These are phyloP conservation scores for Drosophila falleni DNA, from an alignment of 2,888 invertebrate genomes.

Conservation along the genomic window DNA sequence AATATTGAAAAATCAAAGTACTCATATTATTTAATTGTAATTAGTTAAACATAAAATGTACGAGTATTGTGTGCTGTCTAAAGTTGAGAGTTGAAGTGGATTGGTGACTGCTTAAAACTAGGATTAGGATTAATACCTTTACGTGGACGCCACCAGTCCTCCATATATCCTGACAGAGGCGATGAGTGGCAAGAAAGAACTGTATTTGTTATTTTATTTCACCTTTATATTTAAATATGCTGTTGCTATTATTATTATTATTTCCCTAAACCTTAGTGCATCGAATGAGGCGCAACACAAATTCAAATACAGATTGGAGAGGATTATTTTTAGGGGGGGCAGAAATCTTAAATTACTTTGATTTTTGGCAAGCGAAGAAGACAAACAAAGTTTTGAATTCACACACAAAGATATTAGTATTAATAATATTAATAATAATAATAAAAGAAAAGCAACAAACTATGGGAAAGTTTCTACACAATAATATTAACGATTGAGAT, in stretches of 20 bases:
- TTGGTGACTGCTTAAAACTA: constrained; percentile 60
- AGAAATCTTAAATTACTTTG: not conserved
- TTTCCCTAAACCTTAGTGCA: constrained; percentile 35
- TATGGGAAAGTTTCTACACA: constrained; percentile 68
- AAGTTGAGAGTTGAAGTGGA: constrained; percentile 27
- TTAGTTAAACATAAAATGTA: not conserved
- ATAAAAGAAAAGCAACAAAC: constrained; percentile 54
- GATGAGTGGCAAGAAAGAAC: constrained; percentile 92
- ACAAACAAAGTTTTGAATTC: constrained; percentile 24
- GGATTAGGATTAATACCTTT: constrained; percentile 92
- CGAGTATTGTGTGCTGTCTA: constrained; percentile 50
- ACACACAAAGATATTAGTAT: constrained; percentile 23
- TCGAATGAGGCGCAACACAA: constrained; percentile 39
- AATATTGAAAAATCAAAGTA: constrained; percentile 5
- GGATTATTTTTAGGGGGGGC: not conserved
- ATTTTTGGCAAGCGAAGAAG: constrained; percentile 35
- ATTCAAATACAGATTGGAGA: not conserved
- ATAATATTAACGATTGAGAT: constrained; percentile 9
- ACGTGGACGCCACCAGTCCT: constrained; percentile 98
- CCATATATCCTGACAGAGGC: constrained; percentile 98
- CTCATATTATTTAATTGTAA: not conserved
- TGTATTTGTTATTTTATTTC: constrained; percentile 86
- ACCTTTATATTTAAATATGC: constrained; percentile 57
- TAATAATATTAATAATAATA: constrained; percentile 15
- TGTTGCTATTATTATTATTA: not conserved